Evolutionary conservation across 1,140 invertebrate species (phyloP).

Genomic region (Saccostrea echinata): DNA sequence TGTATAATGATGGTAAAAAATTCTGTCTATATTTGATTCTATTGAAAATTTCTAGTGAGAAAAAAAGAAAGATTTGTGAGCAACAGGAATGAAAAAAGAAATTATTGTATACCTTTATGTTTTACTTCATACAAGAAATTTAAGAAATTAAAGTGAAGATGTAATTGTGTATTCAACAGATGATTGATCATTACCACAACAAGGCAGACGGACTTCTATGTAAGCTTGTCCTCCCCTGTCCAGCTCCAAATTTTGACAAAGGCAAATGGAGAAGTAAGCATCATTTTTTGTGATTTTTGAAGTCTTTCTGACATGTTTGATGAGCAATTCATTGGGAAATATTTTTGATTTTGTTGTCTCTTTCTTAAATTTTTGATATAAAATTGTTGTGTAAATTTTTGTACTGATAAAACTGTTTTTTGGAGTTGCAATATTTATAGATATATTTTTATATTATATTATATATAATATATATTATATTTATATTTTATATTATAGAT

Average conservation of each 20-base stretch:
- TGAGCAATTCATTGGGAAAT: not conserved
- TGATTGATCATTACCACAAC: conserved; percentile 80
- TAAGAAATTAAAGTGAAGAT: not conserved
- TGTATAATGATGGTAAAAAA: conserved; percentile 81
- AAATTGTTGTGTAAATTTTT: not conserved
- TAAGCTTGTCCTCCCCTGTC: conserved; percentile 72
- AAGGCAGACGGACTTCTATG: conserved; percentile 78
- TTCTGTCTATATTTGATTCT: not conserved
- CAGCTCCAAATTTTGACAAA: conserved; percentile 66
- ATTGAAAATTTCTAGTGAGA: too few relatives aligned
- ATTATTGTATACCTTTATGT: too few relatives aligned
- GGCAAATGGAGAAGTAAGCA: conserved; percentile 63
- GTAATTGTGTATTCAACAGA: conserved; percentile 61
- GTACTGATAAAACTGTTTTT: not conserved
- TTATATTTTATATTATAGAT: too few relatives aligned
- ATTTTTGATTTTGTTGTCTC: not conserved
- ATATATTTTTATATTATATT: too few relatives aligned
- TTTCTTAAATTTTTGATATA: not conserved
- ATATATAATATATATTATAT: too few relatives aligned
- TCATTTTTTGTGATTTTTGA: not conserved
- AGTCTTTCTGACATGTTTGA: not conserved
- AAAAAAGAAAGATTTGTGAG: too few relatives aligned
- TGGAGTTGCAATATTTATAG: too few relatives aligned
- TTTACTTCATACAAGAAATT: too few relatives aligned
- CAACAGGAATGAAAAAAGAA: too few relatives aligned